Conservation (phyloP, 2,888 invertebrate genomes). For the Perizoma flavofasciatum region DNA sequence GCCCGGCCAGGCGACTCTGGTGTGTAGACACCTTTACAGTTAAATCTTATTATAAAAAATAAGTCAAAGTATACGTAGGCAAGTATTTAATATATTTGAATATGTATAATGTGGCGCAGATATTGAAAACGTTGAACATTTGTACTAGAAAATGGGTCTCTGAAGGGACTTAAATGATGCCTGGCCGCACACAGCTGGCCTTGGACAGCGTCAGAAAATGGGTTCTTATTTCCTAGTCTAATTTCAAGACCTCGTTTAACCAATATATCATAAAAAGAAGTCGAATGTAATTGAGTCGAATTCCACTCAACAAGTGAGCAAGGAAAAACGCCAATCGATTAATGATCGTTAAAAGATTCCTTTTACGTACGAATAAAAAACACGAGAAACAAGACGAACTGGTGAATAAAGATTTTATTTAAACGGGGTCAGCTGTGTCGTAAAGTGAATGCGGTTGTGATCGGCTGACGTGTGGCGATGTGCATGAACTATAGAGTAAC, state of each 20-base stretch:
- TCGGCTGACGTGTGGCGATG: slow-evolving; percentile 39
- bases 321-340: slow-evolving; percentile 42
- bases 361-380: slow-evolving; percentile 45
- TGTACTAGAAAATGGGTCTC: no score
- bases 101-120: no score
- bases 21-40: no score
- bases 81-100: no score
- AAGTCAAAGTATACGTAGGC: no score
- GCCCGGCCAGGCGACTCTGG: no score
- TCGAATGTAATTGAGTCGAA: slow-evolving; percentile 46
- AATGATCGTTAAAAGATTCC: slow-evolving; percentile 43
- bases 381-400: slow-evolving; percentile 32
- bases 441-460: slow-evolving; percentile 15
- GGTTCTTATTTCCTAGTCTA: slow-evolving; percentile 46
- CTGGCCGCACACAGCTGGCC: not conserved
- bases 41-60: no score
- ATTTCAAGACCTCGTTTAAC: slow-evolving; percentile 52
- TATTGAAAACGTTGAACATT: no score
- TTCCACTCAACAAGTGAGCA: slow-evolving; percentile 33
- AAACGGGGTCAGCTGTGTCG: slow-evolving; percentile 54
- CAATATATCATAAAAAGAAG: slow-evolving; percentile 49
- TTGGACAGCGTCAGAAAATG: slow-evolving; percentile 32
- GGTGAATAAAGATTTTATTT: slow-evolving; percentile 52
- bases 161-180: no score
- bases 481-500: slow-evolving; percentile 33